These are phyloP conservation scores for Osmoderma eremita DNA, from an alignment of 2,888 invertebrate species.

Conservation along the genomic window DNA sequence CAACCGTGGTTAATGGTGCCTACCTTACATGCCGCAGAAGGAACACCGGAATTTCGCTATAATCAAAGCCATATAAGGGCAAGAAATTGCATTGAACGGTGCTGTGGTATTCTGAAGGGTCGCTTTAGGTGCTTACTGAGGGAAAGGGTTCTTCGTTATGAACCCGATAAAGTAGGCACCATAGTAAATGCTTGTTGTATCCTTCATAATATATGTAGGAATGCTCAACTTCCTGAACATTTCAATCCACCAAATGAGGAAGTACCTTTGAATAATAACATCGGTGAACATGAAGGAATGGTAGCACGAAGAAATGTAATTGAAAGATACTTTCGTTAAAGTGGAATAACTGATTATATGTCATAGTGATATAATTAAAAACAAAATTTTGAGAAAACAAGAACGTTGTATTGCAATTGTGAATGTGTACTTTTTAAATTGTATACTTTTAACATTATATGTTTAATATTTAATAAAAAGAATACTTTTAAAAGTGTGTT, in stretches of 20 bases:
- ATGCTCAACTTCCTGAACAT: not conserved
- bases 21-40: not conserved
- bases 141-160: constrained; percentile 21
- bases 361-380: no score
- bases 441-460: no score
- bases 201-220: constrained; percentile 23
- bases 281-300: no score
- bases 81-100: constrained; percentile 34
- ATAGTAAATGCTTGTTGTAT: constrained; percentile 18
- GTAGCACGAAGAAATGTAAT: no score
- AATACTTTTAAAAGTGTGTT: no score
- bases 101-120: constrained; percentile 24
- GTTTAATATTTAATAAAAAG: no score
- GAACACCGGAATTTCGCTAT: constrained; percentile 17
- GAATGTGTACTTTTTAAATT: no score
- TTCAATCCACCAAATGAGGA: not conserved
- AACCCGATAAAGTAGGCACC: constrained; percentile 21
- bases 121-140: constrained; percentile 18
- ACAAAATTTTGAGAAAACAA: no score
- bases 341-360: no score
- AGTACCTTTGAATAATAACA: not conserved
- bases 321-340: no score
- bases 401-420: no score
- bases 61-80: constrained; percentile 27
- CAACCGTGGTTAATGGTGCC: constrained; percentile 35